Conservation (phyloP, 2,888 invertebrate genomes). For the Coelinius sp. region DNA sequence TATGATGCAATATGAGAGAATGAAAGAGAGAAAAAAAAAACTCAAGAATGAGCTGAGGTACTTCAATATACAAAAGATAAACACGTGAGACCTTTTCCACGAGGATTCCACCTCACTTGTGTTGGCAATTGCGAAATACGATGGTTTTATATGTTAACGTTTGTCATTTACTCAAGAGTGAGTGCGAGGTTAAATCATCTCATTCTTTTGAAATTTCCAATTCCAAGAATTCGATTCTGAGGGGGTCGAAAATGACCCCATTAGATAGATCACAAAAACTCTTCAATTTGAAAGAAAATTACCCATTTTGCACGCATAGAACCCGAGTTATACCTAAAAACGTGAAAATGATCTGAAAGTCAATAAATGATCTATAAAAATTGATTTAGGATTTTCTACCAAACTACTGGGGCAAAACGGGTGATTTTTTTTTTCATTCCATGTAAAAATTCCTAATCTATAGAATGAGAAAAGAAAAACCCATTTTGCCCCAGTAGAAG, state of each 20-base stretch:
- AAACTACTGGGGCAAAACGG: background rate
- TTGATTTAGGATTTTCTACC: background rate
- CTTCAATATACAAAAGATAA: constrained; percentile 22
- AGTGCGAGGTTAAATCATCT: background rate
- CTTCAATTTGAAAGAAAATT: background rate
- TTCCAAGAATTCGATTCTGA: too few relatives aligned
- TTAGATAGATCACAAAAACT: background rate
- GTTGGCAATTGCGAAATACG: constrained; percentile 2
- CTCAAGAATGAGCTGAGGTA: background rate
- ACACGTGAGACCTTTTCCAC: constrained; percentile 26
- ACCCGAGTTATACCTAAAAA: background rate
- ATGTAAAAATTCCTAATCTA: background rate
- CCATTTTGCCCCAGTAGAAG: background rate
- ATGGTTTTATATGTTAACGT: constrained; percentile 3
- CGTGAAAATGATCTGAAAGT: background rate
- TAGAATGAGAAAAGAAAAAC: background rate
- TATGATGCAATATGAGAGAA: constrained; percentile 19
- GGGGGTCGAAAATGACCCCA: background rate
- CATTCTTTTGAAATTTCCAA: too few relatives aligned
- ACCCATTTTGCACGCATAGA: background rate
- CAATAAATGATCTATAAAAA: background rate
- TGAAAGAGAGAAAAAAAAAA: background rate
- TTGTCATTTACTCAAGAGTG: background rate
- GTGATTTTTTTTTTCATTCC: background rate
- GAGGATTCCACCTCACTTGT: constrained; percentile 16